Evolutionary conservation across 37 sponge, comb jelly and placozoan species (phyloP).

Genomic region (Beroe ovata): DNA sequence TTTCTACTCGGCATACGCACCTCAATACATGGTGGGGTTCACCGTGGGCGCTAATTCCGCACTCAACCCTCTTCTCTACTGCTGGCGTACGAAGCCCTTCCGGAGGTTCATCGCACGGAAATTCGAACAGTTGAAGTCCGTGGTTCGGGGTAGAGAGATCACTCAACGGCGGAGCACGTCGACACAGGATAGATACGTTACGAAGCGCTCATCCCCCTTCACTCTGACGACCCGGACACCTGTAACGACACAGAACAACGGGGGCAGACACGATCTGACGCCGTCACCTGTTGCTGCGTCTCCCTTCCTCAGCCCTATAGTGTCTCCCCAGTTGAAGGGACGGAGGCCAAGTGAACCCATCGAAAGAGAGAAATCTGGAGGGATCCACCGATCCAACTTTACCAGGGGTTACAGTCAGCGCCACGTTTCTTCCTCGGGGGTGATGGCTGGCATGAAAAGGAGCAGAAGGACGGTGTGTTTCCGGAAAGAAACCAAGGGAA

Average conservation of each 20-base stretch:
- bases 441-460: no score
- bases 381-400: no score
- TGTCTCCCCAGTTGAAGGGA: no score
- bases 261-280: background rate
- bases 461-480: no score
- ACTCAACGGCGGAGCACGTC: background rate
- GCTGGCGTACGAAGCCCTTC: background rate
- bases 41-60: constrained; percentile 4
- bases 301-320: background rate
- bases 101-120: background rate
- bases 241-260: background rate
- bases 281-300: background rate
- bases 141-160: background rate
- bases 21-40: background rate
- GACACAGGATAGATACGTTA: background rate
- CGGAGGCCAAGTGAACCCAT: no score
- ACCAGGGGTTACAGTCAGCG: no score
- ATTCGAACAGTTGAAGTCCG: background rate
- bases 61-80: constrained; percentile 6
- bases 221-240: background rate
- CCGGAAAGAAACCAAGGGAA: no score
- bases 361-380: no score
- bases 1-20: background rate
- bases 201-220: background rate
- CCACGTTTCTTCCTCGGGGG: no score